Conservation (phyloP, 30 jellyfish, hydroid and myxozoan species). For the Clytia hemisphaerica region DNA sequence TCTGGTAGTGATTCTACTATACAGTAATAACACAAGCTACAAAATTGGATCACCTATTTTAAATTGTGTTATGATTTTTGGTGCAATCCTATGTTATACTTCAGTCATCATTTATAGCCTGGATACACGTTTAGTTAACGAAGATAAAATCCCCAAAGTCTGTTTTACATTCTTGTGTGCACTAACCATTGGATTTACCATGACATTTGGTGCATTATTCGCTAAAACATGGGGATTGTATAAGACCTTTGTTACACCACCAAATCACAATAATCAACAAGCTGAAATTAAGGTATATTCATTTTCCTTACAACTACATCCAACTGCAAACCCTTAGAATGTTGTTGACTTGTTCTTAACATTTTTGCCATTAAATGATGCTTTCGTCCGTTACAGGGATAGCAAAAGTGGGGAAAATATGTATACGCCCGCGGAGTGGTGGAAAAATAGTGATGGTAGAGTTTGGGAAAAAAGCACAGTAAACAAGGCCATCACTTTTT, state of each 20-base stretch:
- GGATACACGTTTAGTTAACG: constrained; percentile 48
- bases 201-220: constrained; percentile 70
- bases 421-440: too few relatives aligned
- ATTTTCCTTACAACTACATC: too few relatives aligned
- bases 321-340: too few relatives aligned
- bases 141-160: constrained; percentile 26
- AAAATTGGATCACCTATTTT: constrained; percentile 66
- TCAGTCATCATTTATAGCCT: constrained; percentile 58
- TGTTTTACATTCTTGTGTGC: constrained; percentile 42
- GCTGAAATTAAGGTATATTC: too few relatives aligned
- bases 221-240: constrained; percentile 76
- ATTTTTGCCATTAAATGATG: too few relatives aligned
- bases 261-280: too few relatives aligned
- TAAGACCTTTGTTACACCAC: constrained; percentile 64
- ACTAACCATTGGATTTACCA: constrained; percentile 59
- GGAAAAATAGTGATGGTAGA: too few relatives aligned
- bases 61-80: constrained; percentile 63
- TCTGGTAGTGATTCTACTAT: neutral
- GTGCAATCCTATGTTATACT: constrained; percentile 54
- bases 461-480: too few relatives aligned
- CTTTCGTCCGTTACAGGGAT: too few relatives aligned
- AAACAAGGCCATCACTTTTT: too few relatives aligned
- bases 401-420: too few relatives aligned
- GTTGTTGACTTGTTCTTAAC: too few relatives aligned
- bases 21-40: neutral